Percentiles rank a stretch among this genome's conserved stretches.
Evolutionary conservation across 2,797 vertebrate species (phyloP).

Genomic region (Taenioides sp.): DNA sequence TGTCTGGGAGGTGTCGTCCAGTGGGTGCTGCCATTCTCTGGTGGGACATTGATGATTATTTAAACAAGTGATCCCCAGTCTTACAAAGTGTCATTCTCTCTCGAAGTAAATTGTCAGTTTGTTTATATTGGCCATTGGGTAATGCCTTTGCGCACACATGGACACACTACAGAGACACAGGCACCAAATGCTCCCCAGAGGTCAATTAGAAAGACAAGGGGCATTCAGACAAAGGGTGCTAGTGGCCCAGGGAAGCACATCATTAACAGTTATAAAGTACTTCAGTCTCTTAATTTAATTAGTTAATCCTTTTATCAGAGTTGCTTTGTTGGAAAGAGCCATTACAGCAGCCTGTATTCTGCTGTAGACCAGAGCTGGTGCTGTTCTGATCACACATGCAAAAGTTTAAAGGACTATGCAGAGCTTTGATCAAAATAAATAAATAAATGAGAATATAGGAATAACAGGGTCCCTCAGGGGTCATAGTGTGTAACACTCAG

Average conservation of each 20-base stretch:
- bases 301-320: slow-evolving; percentile 82
- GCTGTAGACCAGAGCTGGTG: slow-evolving; percentile 49
- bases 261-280: slow-evolving; percentile 89
- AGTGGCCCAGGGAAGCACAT: slow-evolving; percentile 80
- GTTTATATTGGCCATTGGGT: slow-evolving; percentile 82
- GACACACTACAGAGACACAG: slow-evolving; percentile 42
- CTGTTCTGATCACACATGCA: slow-evolving; percentile 56
- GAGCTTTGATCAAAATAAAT: slow-evolving; percentile 6
- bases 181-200: slow-evolving; percentile 80
- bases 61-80: slow-evolving; percentile 72
- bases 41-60: slow-evolving; percentile 79
- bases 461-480: neutral
- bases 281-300: slow-evolving; percentile 83
- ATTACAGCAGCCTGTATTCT: slow-evolving; percentile 69
- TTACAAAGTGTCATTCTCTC: slow-evolving; percentile 78
- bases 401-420: slow-evolving; percentile 38
- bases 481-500: too few relatives aligned
- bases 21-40: slow-evolving; percentile 59
- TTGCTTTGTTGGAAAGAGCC: slow-evolving; percentile 75
- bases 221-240: slow-evolving; percentile 83
- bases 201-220: slow-evolving; percentile 86
- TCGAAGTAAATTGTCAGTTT: slow-evolving; percentile 83
- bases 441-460: neutral
- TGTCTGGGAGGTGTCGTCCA: slow-evolving; percentile 32
- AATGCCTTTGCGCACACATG: slow-evolving; percentile 64